Evolutionary conservation across 92 coral and sea anemone species (phyloP), one percentile per base, ranked within the genome.

Genomic region (Zoanthus gigantus): DNA sequence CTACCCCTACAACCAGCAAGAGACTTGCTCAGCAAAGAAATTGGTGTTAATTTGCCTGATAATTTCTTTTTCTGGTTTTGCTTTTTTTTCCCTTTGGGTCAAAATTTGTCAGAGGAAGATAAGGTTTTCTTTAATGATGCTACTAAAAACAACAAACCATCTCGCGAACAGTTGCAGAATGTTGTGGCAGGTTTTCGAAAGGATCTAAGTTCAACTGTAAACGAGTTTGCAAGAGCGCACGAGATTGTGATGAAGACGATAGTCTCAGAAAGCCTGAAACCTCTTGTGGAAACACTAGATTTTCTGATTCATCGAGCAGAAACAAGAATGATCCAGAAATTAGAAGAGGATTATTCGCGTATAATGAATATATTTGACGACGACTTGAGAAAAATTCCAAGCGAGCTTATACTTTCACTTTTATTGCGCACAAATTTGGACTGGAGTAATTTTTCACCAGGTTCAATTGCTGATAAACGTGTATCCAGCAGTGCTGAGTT

Each of bases 11-110:
- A 84, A 83, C 71, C 88, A 13, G 91, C 77, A 45, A 83, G 91
- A 48, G 69, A 89, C 7, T 71, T 89, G 16, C 88, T 92, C 9
- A 87, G 71, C 50, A 68, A 80, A 37, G 94, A 92, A 60, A 90
- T 92, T 23, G 92, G 94, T 3, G 47, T 82, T 5, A 75, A 78
- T 15, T 77, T 92, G 16, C 45, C 94, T 45, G 72, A 68, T 54
- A 52, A 6, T 54, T 92, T 92, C 79, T 92, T 92, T 9, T 28
- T 92, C 74, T 92, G 93, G 94, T 76, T 92, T 16, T 92, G 75
- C 63, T 80, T 18, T 72, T 82, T 86, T 34, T 92, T 92, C 63
- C 95, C 93, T 6, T 44, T 54, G 17, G 47, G 18, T 46, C 10
- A 54, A 4, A 65, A 77, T 76, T 78, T 84, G 84, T 46, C 74